phyloP scores from a whole-genome alignment of 1,140 invertebrate species.

The Nasonia giraulti region DNA sequence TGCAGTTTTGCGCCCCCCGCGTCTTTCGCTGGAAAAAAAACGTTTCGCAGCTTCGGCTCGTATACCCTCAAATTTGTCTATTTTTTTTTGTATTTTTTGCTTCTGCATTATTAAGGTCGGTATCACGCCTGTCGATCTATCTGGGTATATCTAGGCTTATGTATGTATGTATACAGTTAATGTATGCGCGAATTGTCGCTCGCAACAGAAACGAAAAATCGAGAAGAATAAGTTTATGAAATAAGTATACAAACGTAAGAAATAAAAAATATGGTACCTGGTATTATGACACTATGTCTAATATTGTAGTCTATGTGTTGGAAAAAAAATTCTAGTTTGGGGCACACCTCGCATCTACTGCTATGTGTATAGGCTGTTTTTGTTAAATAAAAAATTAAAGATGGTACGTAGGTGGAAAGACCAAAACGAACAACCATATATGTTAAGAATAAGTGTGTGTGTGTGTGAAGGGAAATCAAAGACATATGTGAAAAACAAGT shows the following conservation, averaged over 20 bases:
- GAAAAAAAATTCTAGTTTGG: neutral
- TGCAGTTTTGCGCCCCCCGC: slow-evolving; percentile 69
- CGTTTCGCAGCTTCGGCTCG: slow-evolving; percentile 69
- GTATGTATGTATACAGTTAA: no score
- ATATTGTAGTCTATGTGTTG: neutral
- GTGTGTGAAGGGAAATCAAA: neutral
- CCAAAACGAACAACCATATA: neutral
- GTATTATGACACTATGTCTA: neutral
- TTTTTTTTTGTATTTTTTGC: neutral
- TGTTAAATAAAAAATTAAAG: neutral
- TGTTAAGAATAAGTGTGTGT: neutral
- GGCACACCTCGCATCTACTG: neutral
- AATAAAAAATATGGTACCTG: neutral
- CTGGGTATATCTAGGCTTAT: neutral
- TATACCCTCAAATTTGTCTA: slow-evolving; percentile 51
- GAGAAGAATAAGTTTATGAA: neutral
- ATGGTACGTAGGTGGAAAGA: neutral
- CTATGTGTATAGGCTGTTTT: neutral
- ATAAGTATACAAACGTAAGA: neutral
- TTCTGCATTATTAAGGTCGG: neutral
- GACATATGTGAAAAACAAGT: neutral
- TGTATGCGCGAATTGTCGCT: neutral
- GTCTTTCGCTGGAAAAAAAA: slow-evolving; percentile 73
- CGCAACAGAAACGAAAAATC: neutral
- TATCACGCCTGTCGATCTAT: neutral